Evolutionary conservation across 2,113 vertebrate species (phyloP), one percentile per base, ranked within the genome.

Genomic region (Galbula dea): DNA sequence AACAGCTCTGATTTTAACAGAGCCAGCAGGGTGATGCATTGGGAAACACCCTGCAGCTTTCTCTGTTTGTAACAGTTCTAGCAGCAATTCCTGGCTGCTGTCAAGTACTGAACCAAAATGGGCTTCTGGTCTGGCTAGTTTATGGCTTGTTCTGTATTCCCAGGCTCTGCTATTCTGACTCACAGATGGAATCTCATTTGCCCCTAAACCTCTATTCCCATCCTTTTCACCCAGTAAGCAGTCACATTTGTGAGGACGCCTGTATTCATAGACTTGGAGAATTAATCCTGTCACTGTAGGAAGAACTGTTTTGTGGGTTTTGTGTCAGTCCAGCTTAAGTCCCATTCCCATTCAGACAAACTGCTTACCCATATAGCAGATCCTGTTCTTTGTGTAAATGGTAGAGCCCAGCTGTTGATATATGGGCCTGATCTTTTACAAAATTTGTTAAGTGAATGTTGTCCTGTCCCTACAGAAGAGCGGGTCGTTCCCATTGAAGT

Each of bases 401-500:
- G 20, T 37, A 63, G 49, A n/a, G 49, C 34, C 36, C 68, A 72
- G 7, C 24, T 68, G 48, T 67, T 75, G 68, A 58, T 32, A 21
- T 6, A 6, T 27, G 37, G 41, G 29, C 57, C 41, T 67, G 34
- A 4, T 83, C 45, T 59, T 87, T 65, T 7, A 14, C 78, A 15
- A 86, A 68, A 59, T 75, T 48, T 89, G 20, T 83, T 93, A 41
- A 93, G 58, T 78, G 86, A 83, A 68, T 43, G 22, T 80, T 95
- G 41, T 86, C 34, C 93, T 97, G 88, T 95, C 91, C 94, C 94
- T 76, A 87, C 98, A 99, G 99, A 99, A 97, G 99, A 99, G 97
- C 98, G 99, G 8, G 98, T 99, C 36, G 99, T 98, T 94, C 99
- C 99, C 32, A 98, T 99, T 93, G 99, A 99, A 96, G 98, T 99